Evolutionary conservation across 2,888 invertebrate species (phyloP), one percentile per base, ranked within the genome.

Genomic region (Deilephila elpenor): DNA sequence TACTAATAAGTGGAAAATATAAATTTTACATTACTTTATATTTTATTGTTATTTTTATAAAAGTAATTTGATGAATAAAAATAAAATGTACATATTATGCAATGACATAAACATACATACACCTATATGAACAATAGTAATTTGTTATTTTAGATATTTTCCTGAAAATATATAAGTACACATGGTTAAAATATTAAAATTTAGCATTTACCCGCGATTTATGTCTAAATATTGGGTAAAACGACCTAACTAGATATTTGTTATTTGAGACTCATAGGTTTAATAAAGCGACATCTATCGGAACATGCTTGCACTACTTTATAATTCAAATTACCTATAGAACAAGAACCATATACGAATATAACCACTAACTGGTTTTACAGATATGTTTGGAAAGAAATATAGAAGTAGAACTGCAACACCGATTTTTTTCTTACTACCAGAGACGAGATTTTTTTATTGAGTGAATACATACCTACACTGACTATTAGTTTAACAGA

Each of bases 281-380:
- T 56, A 19, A n/a, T 56, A 56, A 56, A 56, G 56, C 56, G 56
- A 56, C n/a, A 56, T 56, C 56, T 56, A n/a, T 56, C 5, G 56
- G 56, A n/a, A 56, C 56, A 56, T 56, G 56, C 56, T 56, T n/a
- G 56, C 56, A 56, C 56, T 56, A 56, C n/a, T 56, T 6, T n/a
- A 56, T 37, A 37, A 37, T 44, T 44, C 44, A 44, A 44, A 44
- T 44, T 44, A 44, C 3, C 1, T n/a, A 37, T 37, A 8, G 8
- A 37, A 37, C 1, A 37, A 8, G 8, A 37, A 37, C 37, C 2
- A 8, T 37, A 8, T 8, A 37, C 7, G 0, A 37, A 37, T 37
- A 37, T 37, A 37, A 37, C 37, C 37, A 2, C 11, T 37, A 37
- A 7, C 37, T 37, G 37, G 8, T 37, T 37, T 37, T 3, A 37